Conservation (phyloP, 2,113 vertebrate species). For the Agapornis roseicollis region DNA sequence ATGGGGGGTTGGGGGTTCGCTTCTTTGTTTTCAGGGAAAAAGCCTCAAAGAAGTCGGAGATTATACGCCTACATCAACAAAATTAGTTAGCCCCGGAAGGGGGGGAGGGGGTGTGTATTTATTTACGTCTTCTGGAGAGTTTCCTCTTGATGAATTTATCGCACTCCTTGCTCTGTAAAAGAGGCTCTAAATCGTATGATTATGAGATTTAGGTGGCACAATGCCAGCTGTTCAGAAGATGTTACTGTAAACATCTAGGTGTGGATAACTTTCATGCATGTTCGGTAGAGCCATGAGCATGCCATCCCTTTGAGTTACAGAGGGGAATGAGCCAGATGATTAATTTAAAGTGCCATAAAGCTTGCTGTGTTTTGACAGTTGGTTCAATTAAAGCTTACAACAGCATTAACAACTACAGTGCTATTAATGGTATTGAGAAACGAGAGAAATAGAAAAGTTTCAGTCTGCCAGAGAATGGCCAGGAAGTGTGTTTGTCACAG, state of each 20-base stretch:
- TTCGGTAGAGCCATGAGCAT: not conserved
- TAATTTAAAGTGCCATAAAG: not conserved
- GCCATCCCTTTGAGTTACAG: not conserved
- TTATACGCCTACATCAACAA: not conserved
- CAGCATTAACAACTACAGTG: not conserved
- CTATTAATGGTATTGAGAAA: not conserved
- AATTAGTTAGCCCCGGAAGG: not conserved
- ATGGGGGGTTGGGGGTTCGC: not conserved
- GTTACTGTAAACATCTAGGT: not conserved
- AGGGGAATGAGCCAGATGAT: not conserved
- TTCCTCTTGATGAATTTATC: not conserved
- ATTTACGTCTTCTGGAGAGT: slow-evolving; percentile 5
- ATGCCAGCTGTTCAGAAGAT: not conserved
- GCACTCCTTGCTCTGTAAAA: not conserved
- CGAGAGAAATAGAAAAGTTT: not conserved
- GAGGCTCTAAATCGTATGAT: not conserved
- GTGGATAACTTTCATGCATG: slow-evolving; percentile 30
- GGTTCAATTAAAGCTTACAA: slow-evolving; percentile 19
- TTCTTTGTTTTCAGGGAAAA: slow-evolving; percentile 47
- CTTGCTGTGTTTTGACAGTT: slow-evolving; percentile 43
- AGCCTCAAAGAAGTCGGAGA: not conserved
- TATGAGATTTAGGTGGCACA: not conserved
- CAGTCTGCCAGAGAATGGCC: not conserved
- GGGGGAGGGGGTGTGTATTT: not conserved
- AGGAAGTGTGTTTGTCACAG: not conserved